These are phyloP conservation scores for Venustoraphidia nigricollis DNA, from an alignment of 2,888 invertebrate species.

Conservation along the genomic window DNA sequence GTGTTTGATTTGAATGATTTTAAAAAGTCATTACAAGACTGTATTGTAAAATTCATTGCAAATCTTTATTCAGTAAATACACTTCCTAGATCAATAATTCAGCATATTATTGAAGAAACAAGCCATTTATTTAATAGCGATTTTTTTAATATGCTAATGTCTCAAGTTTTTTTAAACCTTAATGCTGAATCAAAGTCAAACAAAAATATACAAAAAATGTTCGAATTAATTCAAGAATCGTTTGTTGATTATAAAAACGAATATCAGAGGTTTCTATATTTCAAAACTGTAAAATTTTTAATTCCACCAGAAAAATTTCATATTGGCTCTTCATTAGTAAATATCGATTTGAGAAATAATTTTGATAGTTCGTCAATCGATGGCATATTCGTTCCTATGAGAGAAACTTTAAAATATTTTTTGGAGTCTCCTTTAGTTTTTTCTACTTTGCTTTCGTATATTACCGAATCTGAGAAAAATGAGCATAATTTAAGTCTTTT, in stretches of 20 bases:
- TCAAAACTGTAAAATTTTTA: neutral
- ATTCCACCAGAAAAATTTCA: neutral
- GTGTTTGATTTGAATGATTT: no score
- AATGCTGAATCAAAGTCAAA: no score
- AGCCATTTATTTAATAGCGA: conserved; percentile 2
- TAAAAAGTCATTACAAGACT: neutral
- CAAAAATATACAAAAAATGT: no score
- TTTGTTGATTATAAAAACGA: neutral
- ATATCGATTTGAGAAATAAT: neutral
- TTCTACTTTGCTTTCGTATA: no score
- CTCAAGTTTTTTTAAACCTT: no score
- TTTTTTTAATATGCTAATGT: neutral
- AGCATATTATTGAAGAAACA: conserved; percentile 7
- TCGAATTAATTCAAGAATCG: no score
- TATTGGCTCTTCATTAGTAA: neutral
- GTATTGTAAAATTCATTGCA: conserved; percentile 2
- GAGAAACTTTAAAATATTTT: conserved; percentile 3
- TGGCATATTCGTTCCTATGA: conserved; percentile 1
- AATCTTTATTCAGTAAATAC: conserved; percentile 1
- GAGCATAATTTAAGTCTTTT: no score
- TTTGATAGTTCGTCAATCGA: neutral
- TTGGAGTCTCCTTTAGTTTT: neutral
- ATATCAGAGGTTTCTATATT: neutral
- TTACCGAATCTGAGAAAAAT: no score
- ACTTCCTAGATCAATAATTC: conserved; percentile 3